Evolutionary conservation across 2,888 invertebrate genomes (phyloP).

Genomic region (Brachynemurus nebulosus): DNA sequence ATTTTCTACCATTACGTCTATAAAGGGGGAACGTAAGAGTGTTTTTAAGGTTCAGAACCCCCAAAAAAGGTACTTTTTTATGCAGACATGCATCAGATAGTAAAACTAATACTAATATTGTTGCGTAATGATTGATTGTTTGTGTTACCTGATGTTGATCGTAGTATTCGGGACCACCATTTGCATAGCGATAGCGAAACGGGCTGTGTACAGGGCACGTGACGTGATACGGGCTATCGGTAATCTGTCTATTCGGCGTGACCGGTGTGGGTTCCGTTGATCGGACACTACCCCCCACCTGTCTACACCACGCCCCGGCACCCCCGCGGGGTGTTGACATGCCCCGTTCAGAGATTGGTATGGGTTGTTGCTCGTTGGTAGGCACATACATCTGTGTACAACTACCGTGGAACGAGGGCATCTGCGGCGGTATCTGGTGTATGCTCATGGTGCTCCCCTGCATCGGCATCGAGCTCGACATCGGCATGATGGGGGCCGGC

Average conservation of each 20-base stretch:
- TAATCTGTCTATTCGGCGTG: slow-evolving; percentile 34
- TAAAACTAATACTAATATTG: no score
- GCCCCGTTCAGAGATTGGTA: slow-evolving; percentile 18
- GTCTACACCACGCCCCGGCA: slow-evolving; percentile 35
- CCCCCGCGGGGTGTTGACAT: slow-evolving; percentile 33
- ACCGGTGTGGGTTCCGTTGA: slow-evolving; percentile 36
- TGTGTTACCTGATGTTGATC: slow-evolving; percentile 31
- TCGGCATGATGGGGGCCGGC: background rate
- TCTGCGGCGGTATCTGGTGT: background rate
- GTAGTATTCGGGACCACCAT: slow-evolving; percentile 36
- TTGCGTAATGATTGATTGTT: background rate
- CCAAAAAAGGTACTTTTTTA: no score
- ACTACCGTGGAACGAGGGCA: slow-evolving; percentile 22
- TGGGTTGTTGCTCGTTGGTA: slow-evolving; percentile 22
- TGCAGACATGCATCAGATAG: no score
- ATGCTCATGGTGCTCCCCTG: slow-evolving; percentile 2
- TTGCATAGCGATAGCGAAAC: slow-evolving; percentile 46
- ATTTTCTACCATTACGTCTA: no score
- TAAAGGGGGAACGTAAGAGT: no score
- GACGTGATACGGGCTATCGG: slow-evolving; percentile 36
- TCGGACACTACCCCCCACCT: slow-evolving; percentile 32
- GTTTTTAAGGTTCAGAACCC: no score
- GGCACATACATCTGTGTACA: slow-evolving; percentile 25
- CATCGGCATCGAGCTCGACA: slow-evolving; percentile 9
- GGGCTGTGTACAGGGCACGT: slow-evolving; percentile 65